Evolutionary conservation across 2,113 vertebrate genomes (phyloP), one percentile per base, ranked within the genome.

Genomic region (Cariama cristata): DNA sequence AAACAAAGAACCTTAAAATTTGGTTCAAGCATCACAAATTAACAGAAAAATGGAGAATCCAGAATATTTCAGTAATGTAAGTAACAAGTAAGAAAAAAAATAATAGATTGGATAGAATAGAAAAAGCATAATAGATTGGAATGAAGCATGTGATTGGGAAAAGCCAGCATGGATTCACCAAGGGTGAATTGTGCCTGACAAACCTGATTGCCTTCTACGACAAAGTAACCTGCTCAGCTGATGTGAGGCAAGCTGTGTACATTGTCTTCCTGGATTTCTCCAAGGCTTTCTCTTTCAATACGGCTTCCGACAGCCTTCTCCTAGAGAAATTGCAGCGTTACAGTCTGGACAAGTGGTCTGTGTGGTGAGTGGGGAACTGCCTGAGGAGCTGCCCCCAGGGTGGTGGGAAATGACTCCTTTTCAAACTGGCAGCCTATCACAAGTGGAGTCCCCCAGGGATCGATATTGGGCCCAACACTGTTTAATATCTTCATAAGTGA

Each of bases 391-490:
- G 23, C 11, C 28, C 23, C 7, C 12, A 12, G n/a, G 14, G 24
- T 67, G 33, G 14, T 18, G 24, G 21, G 19, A 49, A 73, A 23
- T 18, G 20, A 14, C 21, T 68, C 47, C 47, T 67, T 40, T 13
- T 81, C 47, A 49, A 14, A 56, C n/a, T 42, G 75, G 40, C 20
- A 73, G 19, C 24, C 47, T 68, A 24, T 20, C 47, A 44, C 47
- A 42, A 10, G 14, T 12, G 26, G 4, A 10, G 17, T 14, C 8
- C 28, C 32, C 47, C 42, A 44, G 47, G 55, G 24, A 17, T 12
- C 1, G 0, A 22, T 42, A 22, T 4, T 55, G n/a, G n/a, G 47
- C 27, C 14, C 45, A 42, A 8, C 8, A 6, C 24, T 62, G 27
- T 30, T 59, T 5, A 42, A 9, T 3, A 17, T 44, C 22, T 16